Base-by-base conservation (phyloP, 92 coral and sea anemone species). In the Zoanthus sociatus region DNA sequence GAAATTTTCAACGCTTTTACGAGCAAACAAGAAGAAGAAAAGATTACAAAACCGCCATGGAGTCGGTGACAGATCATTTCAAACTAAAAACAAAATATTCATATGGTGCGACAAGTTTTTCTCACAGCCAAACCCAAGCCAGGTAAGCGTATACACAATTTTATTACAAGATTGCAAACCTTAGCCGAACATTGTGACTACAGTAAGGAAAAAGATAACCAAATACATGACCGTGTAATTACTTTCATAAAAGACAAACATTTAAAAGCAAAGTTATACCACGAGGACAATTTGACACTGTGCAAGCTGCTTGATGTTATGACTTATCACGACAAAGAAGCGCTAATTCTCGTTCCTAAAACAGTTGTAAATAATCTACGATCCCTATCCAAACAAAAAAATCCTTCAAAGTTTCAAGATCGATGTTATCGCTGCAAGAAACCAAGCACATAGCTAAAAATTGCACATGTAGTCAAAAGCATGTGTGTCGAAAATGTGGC, bases 171-270 rank as follows among this genome's bases (percentile, higher is more conserved):
- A 56, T 50, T 90, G n/a, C 73, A 64, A 69, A 90, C 72, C 69
- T 67, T 92, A 21, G 90, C 87, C 15, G 89, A 92, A 82, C 92
- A 82, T 51, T 89, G 90, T 71, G 89, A 91, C 26, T 88, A 88
- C 45, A 89, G 76, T 53, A 83, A 47, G 13, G 93, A 93, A 77
- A 76, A 84, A 50, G 89, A 90, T 50, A 90, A 92, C 60, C 90
- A 90, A 84, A 76, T 82, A 50, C 78, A 89, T 30, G 86, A 92
- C 76, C 89, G 74, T 44, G 78, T 76, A 26, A 58, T 91, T 18
- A 55, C 86, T 50, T 75, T 86, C 16, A 87, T 90, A 58, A 87
- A 71, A 20, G 91, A 90, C 71, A 86, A 87, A 67, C 78, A 86
- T 60, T 54, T 89, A 67, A 92, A 92, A 77, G 77, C 87, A 18